phyloP scores from a whole-genome alignment of 2,797 vertebrate species.

The Sebastiscus albofasciatus region DNA sequence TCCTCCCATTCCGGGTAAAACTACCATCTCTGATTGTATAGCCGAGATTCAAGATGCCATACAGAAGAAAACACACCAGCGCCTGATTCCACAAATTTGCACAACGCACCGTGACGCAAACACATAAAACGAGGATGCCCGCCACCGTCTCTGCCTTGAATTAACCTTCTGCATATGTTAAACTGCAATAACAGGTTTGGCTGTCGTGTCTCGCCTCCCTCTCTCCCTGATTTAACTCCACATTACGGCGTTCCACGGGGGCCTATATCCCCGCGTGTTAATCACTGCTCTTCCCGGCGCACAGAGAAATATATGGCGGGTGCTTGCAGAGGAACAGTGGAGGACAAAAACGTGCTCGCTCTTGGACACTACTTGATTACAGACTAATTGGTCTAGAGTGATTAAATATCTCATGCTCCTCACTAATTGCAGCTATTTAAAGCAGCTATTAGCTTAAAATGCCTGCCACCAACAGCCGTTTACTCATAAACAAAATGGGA shows the following conservation, averaged over 20 bases:
- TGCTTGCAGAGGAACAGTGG: conserved; percentile 77
- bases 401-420: conserved; percentile 99
- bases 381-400: conserved; percentile 99
- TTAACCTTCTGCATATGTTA: conserved; percentile 82
- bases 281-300: conserved; percentile 79
- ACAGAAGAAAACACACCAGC: conserved; percentile 20
- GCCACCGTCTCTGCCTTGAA: conserved; percentile 68
- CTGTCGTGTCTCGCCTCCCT: conserved; percentile 69
- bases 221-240: conserved; percentile 81
- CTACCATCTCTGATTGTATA: neutral
- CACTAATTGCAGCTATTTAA: conserved; percentile 99
- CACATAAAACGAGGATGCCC: conserved; percentile 63
- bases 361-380: conserved; percentile 89
- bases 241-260: conserved; percentile 80
- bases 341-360: conserved; percentile 83
- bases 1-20: conserved; percentile 5
- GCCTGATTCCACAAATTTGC: conserved; percentile 64
- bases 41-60: neutral
- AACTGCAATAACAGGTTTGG: conserved; percentile 80
- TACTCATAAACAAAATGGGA: conserved; percentile 93
- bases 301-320: conserved; percentile 81
- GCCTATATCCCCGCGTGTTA: conserved; percentile 81
- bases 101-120: conserved; percentile 52
- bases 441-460: conserved; percentile 96
- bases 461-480: conserved; percentile 93